These are phyloP conservation scores for Bhutanitis thaidina DNA, from an alignment of 2,888 invertebrate species.

Conservation along the genomic window DNA sequence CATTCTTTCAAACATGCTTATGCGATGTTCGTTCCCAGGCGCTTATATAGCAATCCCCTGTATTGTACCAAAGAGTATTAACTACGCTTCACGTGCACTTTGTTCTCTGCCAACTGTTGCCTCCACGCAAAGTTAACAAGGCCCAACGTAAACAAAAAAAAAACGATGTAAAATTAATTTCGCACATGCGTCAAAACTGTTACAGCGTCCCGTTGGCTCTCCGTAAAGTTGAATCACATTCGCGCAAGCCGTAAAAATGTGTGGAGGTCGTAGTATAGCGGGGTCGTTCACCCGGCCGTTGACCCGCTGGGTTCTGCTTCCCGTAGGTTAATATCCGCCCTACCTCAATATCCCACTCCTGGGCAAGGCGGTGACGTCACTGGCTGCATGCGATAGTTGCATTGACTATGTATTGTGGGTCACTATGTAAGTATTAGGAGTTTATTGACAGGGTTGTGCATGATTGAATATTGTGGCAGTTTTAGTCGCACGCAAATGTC, in stretches of 20 bases:
- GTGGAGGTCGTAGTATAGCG: conserved; percentile 43
- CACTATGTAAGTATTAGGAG: background rate
- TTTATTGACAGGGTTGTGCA: background rate
- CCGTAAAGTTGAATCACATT: conserved; percentile 27
- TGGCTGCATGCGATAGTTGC: background rate
- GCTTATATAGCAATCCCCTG: too few species aligned
- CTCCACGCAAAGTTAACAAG: background rate
- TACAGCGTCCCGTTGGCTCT: conserved; percentile 19
- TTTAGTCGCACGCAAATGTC: too few species aligned
- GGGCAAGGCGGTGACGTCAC: conserved; percentile 24
- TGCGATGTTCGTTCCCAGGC: too few species aligned
- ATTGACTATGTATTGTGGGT: background rate
- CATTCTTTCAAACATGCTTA: too few species aligned
- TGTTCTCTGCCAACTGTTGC: background rate
- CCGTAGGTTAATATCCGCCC: conserved; percentile 45
- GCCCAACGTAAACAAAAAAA: conserved; percentile 4
- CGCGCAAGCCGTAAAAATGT: conserved; percentile 37
- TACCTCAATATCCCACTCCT: conserved; percentile 50
- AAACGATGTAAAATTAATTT: conserved; percentile 13
- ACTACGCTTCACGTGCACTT: too few species aligned
- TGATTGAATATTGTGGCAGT: too few species aligned
- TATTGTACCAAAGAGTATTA: too few species aligned
- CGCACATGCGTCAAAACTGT: conserved; percentile 20
- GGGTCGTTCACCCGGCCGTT: conserved; percentile 55
- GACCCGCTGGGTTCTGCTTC: conserved; percentile 33